Conservation (phyloP, 2,113 vertebrate genomes). For the Corapipo altera region DNA sequence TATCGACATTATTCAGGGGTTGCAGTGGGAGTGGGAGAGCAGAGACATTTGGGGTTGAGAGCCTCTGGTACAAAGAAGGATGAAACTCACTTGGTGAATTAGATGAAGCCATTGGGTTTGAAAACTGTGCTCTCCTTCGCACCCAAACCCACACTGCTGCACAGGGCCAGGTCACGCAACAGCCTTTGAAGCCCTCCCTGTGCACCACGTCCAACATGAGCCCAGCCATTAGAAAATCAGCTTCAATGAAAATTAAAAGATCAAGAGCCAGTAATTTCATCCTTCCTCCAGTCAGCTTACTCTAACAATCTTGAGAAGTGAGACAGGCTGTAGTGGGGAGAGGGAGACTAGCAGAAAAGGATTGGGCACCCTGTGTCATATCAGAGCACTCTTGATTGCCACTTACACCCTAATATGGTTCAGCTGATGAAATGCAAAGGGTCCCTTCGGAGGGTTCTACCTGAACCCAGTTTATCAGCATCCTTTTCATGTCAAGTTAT, state of each 20-base stretch:
- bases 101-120: neutral
- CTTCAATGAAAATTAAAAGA: neutral
- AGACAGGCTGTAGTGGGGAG: neutral
- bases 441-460: neutral
- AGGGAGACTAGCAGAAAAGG: neutral
- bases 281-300: neutral
- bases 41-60: neutral
- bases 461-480: neutral
- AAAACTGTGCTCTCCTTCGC: neutral
- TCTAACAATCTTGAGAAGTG: neutral
- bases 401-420: neutral
- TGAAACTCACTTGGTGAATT: neutral
- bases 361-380: neutral
- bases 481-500: neutral
- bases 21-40: neutral
- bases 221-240: neutral
- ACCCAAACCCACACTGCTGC: accelerated
- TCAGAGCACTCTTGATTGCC: neutral
- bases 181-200: neutral
- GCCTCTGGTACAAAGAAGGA: neutral
- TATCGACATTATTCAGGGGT: neutral
- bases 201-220: accelerated
- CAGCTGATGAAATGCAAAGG: neutral
- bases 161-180: no score
- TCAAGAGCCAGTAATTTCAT: neutral